These are phyloP conservation scores for Macrobrachium nipponense DNA, from an alignment of 1,140 invertebrate species.

Conservation along the genomic window DNA sequence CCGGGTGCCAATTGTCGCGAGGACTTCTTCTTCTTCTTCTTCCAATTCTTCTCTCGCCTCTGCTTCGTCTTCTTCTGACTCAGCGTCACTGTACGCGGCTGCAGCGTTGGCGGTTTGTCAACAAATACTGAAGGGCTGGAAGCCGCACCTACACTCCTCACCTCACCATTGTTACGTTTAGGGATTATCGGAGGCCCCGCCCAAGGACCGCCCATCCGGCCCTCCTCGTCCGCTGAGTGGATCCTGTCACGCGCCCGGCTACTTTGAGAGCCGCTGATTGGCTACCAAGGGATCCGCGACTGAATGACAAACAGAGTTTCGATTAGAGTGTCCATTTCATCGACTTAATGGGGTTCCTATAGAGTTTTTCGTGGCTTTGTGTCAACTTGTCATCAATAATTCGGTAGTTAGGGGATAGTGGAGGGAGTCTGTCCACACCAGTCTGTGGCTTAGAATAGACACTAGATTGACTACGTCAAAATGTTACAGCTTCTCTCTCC, in stretches of 20 bases:
- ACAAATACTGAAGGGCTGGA: constrained; percentile 53
- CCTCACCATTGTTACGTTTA: constrained; percentile 54
- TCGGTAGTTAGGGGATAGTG: constrained; percentile 51
- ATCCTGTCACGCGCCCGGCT: constrained; percentile 18
- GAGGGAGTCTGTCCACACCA: constrained; percentile 37
- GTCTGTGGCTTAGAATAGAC: constrained; percentile 12
- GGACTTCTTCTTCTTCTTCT: neutral
- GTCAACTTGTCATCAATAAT: constrained; percentile 63
- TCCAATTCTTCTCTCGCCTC: no score
- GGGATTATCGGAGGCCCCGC: constrained; percentile 45
- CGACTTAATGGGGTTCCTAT: constrained; percentile 62
- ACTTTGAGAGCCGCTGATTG: constrained; percentile 29
- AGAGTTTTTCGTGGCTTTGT: constrained; percentile 61
- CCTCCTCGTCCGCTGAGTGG: constrained; percentile 20
- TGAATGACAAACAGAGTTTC: constrained; percentile 62
- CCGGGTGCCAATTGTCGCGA: constrained; percentile 9
- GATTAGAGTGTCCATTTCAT: constrained; percentile 63
- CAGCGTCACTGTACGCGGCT: constrained; percentile 42
- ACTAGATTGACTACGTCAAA: constrained; percentile 42
- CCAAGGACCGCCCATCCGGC: constrained; percentile 5
- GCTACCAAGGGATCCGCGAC: constrained; percentile 27
- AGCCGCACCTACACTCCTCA: constrained; percentile 53
- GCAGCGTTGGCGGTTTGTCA: constrained; percentile 53
- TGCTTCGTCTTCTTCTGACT: neutral
- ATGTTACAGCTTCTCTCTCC: constrained; percentile 27